phyloP scores from a whole-genome alignment of 2,888 invertebrate species.

The Lutraria lutraria region DNA sequence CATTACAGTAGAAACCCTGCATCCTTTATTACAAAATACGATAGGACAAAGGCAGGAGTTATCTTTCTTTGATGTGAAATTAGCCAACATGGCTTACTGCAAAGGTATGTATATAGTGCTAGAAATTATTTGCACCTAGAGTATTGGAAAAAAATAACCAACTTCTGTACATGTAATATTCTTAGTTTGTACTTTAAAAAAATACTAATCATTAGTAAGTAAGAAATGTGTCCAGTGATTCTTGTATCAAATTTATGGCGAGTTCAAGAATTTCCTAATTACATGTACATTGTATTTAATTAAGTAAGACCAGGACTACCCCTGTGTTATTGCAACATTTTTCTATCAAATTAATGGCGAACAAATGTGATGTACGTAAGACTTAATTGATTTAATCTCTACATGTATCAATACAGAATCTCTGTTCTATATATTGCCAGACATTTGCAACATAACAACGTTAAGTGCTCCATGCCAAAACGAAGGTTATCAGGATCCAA shows the following conservation, averaged over 20 bases:
- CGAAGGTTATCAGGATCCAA: constrained; percentile 85
- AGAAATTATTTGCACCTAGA: not conserved
- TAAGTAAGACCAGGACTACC: not conserved
- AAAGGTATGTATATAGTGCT: constrained; percentile 74
- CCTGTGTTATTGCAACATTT: not conserved
- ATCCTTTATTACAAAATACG: constrained; percentile 80
- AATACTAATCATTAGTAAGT: too few species aligned
- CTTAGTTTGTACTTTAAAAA: not conserved
- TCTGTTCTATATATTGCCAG: constrained; percentile 46
- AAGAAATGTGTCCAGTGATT: too few species aligned
- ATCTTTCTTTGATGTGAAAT: constrained; percentile 85
- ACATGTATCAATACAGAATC: too few species aligned
- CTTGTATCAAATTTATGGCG: too few species aligned
- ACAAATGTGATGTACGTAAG: not conserved
- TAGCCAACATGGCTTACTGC: constrained; percentile 85
- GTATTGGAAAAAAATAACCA: not conserved
- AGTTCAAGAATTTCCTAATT: too few species aligned
- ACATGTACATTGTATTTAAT: not conserved
- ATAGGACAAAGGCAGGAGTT: constrained; percentile 84
- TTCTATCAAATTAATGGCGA: not conserved
- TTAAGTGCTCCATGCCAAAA: constrained; percentile 74
- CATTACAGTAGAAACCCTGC: constrained; percentile 77
- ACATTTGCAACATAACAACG: constrained; percentile 58
- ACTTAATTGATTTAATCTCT: not conserved
- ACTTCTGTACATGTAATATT: not conserved